phyloP scores from a whole-genome alignment of 2,113 vertebrate species.

The Pyxicephalus adspersus region DNA sequence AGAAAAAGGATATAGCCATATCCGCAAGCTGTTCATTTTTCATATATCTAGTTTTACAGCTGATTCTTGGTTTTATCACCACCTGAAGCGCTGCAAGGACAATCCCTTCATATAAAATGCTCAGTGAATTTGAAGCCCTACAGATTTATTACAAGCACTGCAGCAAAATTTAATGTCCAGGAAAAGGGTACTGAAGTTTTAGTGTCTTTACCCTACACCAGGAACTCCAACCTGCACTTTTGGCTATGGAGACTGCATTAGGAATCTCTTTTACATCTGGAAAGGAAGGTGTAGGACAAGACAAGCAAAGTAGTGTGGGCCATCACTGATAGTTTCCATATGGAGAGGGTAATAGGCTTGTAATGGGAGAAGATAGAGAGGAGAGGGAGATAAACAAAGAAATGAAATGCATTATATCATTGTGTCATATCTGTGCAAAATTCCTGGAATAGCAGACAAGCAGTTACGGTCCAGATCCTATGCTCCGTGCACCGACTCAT shows the following conservation, averaged over 20 bases:
- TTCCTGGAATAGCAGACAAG: conserved; percentile 40
- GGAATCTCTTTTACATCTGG: conserved; percentile 51
- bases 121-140: neutral
- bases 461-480: neutral
- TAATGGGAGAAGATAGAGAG: conserved; percentile 35
- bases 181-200: conserved; percentile 10
- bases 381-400: conserved; percentile 32
- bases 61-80: neutral
- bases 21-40: neutral
- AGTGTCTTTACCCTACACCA: neutral
- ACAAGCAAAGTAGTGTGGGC: conserved; percentile 20
- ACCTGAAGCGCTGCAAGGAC: too few relatives aligned
- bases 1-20: too few relatives aligned
- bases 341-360: conserved; percentile 17
- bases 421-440: conserved; percentile 14
- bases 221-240: conserved; percentile 19
- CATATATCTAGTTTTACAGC: neutral
- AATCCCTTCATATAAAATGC: neutral
- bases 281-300: conserved; percentile 29
- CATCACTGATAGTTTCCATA: conserved; percentile 46
- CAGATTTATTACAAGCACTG: neutral
- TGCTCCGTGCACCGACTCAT: neutral
- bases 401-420: conserved; percentile 36
- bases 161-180: neutral
- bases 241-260: neutral